Base-by-base conservation (phyloP, 2,113 vertebrate species). In the Trogon melanurus region DNA sequence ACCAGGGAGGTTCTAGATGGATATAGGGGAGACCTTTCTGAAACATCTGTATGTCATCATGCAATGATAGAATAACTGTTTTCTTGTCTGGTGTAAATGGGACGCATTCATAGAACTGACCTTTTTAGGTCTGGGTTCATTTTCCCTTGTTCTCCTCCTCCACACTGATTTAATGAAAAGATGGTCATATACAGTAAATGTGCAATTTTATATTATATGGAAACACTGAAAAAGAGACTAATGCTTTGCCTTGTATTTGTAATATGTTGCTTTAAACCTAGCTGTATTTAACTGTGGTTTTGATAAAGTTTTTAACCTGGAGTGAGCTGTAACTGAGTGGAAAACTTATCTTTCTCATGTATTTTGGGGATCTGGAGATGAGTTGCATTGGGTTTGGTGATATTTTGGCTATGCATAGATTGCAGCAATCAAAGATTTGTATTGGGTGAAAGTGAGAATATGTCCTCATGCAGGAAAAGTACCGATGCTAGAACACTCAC, bases 41-140 rank as follows among this genome's bases (percentile, higher is more conserved):
- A 90, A 89, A 44, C 60, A 74, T 32, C 32, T 0, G 0, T 58
- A 44, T 78, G 41, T 75, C 21, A 34, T 14, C 25, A 29, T 0
- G 0, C 65, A 44, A 41, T 75, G 50, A 38, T 38, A 32, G 38
- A 93, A 11, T 30, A 85, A 57, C 41, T 56, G 17, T 38, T 71
- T 50, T 79, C 23, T 56, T 4, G 20, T 13, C 44, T 67, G 41
- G 25, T 73, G 18, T 47, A 78, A 67, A 53, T 34, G 11, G 13
- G 45, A 23, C 7, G 17, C 16, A 15, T 0, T 2, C 14, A 9
- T 64, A 57, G 47, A 64, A 23, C 9, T 69, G 32, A 38, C 54
- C 66, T 74, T 54, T 36, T 62, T 29, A 61, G 29, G 18, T 69
- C 25, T 41, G 70, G 14, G 45, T 26, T 90, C 8, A 2, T 91